phyloP scores from a whole-genome alignment of 2,113 vertebrate genomes.

The Marmota monax region DNA sequence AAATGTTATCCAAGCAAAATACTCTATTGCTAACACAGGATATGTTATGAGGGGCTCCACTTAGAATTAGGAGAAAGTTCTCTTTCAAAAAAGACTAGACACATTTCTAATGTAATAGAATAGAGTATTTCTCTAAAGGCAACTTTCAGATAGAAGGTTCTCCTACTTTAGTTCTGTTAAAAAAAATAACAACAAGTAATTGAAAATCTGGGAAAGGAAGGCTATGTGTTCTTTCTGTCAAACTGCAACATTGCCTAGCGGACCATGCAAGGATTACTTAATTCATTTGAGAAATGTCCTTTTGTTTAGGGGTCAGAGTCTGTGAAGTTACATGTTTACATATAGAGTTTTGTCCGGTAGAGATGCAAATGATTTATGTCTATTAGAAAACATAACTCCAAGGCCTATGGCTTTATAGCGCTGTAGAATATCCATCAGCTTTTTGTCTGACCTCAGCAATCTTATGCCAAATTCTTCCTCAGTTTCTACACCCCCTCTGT shows the following conservation, averaged over 20 bases:
- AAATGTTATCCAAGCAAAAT: not conserved
- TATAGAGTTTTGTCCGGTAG: not conserved
- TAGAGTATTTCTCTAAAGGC: not conserved
- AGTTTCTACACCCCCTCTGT: not conserved
- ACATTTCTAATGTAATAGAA: not conserved
- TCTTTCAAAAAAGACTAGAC: conserved; percentile 1
- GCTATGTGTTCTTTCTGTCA: not conserved
- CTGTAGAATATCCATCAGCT: not conserved
- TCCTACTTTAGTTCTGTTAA: not conserved
- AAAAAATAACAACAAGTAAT: not conserved
- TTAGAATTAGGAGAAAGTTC: not conserved
- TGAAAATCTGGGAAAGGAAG: not conserved
- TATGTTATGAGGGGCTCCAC: not conserved
- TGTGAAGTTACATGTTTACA: not conserved
- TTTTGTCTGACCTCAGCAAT: not conserved
- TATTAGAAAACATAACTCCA: not conserved
- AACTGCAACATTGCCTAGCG: not conserved
- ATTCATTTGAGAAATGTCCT: not conserved
- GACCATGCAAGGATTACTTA: not conserved
- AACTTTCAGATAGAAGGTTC: not conserved
- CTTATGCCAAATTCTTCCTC: not conserved
- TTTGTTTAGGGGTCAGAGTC: not conserved
- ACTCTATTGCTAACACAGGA: not conserved
- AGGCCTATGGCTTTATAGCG: not conserved
- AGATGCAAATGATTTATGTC: not conserved